Evolutionary conservation across 2,888 invertebrate species (phyloP), one percentile per base, ranked within the genome.

Genomic region (Electrophaes corylata): DNA sequence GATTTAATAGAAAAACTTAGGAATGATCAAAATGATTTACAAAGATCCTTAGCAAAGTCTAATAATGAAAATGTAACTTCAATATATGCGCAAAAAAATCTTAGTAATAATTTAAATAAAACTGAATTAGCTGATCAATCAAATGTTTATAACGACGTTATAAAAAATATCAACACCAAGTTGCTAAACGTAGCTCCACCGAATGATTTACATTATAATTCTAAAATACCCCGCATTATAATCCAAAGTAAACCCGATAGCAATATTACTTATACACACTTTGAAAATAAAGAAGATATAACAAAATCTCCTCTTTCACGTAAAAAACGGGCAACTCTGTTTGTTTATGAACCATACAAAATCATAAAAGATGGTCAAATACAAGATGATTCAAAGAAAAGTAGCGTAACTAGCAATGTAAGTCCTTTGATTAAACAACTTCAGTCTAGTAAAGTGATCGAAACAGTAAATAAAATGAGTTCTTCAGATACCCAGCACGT

Each of bases 301-400:
- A 76, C 71, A 3, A 73, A 74, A 61, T 16, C 73, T 10, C 19
- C n/a, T 35, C 60, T 35, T 45, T 19, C 65, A 14, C 73, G 91
- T 69, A 79, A 64, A 56, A 89, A 78, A 69, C 73, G 92, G 64
- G 79, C 84, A 12, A 64, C 83, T 4, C 75, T 84, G 1, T 91
- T 91, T 77, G 70, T 86, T 4, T 92, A 92, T 63, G 91, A 92
- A 70, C 91, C 91, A 0, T 92, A 92, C 56, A 92, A 92, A 80
- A 88, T 91, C 26, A 88, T 92, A 45, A 82, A 79, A 69, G 90
- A 91, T 45, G 79, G 79, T 19, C 87, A 86, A 74, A 64, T 78
- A 26, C 81, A 78, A 58, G 91, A 89, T 52, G 90, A 88, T 53
- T 83, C 85, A 1, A 91, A 88, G 57, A 91, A 90, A 76, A 85